Base-by-base conservation (phyloP, 2,888 invertebrate genomes). In the Conops quadrifasciatus region DNA sequence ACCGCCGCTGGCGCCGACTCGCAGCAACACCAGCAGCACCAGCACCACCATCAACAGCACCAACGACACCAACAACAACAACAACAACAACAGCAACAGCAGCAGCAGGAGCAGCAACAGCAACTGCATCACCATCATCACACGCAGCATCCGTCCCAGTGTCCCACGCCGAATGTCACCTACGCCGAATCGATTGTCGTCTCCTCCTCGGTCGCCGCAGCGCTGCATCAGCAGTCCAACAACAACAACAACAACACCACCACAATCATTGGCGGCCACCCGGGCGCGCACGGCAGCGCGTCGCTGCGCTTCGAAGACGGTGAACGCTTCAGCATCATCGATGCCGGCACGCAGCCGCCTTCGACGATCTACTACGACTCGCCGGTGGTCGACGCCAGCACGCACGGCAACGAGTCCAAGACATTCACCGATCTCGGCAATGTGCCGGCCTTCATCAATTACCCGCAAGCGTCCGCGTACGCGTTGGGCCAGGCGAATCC, bases 381-480 rank as follows among this genome's bases (percentile, higher is more conserved):
- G 0, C 70, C 80, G 1, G 80, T 82, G 7, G 80, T 81, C 2
- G 85, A 85, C 65, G 78, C 82, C 53, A 80, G 75, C 13, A 75
- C 79, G 2, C 82, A 83, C 73, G 72, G 77, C 5, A 81, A 80
- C 62, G 86, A 86, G 75, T 74, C 80, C 1, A 85, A 85, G 75
- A 85, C 85, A 0, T 85, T 85, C 68, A 85, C 85, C 15, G 85
- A 85, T 73, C 72, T 85, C 72, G 85, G 85, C 5, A 81, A 79
- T 45, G 80, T 78, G 0, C 72, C 72, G 11, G 77, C 82, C 28
- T 84, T 83, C 36, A 53, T 80, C 26, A 78, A 78, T 62, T 85
- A 82, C 70, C 76, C 81, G 28, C 74, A 81, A 36, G 79, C 79
- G 26, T 77, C 81, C 3, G 74, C 82, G 1, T 84, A 83, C 65